Base-by-base conservation (phyloP, 2,797 vertebrate genomes). In the Poecilia gillii region DNA sequence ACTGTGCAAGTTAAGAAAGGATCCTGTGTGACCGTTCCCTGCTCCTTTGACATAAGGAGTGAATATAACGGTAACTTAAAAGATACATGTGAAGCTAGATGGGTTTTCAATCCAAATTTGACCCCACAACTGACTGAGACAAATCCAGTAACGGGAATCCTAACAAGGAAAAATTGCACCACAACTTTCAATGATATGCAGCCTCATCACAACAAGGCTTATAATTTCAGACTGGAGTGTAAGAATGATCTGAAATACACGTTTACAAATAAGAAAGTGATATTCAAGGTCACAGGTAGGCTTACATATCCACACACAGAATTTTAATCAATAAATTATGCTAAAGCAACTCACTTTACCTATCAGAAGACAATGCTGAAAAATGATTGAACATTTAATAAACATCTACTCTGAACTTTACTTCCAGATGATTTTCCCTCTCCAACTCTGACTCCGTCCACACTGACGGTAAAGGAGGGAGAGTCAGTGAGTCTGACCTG, bases 11-110 rank as follows among this genome's bases (percentile, higher is more conserved):
- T 43, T 55, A 12, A 85, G n/a, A 72, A 0, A 7, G 87, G 86
- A 84, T 91, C 86, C 76, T 90, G 87, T 85, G 74, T 89, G 79
- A 85, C 80, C 75, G 88, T 90, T 74, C 87, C 83, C 75, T 91
- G 91, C 75, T 84, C 72, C 36, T 91, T 91, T 76, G 25, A 51
- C 0, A 7, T 87, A 39, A 0, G 0, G 0, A 0, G 1, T 0
- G 0, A 0, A 2, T 0, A 6, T 36, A 0, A 64, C 11, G 0
- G 0, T 11, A 4, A 28, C 1, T 73, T 91, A 31, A 2, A 46
- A 28, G 0, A 5, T 0, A 41, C 16, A 25, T 87, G 85, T 75
- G 16, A 7, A 57, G 81, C 64, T 51, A 0, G 0, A 2, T 90
- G 87, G 89, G 25, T 0, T 2, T 0, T 4, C 1, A 20, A 6